Evolutionary conservation across 2,113 vertebrate genomes (phyloP).

Genomic region (Bubalus kerabau): DNA sequence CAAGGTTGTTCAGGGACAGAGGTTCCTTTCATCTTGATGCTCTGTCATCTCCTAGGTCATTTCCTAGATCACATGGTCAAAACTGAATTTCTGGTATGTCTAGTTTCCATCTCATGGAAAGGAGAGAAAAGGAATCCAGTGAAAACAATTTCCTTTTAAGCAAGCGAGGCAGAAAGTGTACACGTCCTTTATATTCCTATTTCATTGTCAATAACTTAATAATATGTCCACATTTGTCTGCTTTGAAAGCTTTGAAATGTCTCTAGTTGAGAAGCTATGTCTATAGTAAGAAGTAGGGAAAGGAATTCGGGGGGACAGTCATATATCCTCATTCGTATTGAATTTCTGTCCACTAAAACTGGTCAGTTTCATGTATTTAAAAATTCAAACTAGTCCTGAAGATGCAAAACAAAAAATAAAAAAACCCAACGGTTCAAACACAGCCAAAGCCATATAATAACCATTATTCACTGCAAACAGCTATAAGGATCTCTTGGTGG

Average conservation of each 20-base stretch:
- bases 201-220: not conserved
- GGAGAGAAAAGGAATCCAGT: not conserved
- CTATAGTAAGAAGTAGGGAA: not conserved
- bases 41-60: not conserved
- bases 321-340: not conserved
- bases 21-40: not conserved
- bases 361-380: not conserved
- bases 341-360: not conserved
- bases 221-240: not conserved
- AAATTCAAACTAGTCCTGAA: constrained; percentile 15
- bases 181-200: not conserved
- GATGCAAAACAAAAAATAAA: not conserved
- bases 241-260: constrained; percentile 4
- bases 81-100: not conserved
- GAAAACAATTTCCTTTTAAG: not conserved
- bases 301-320: not conserved
- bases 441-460: not conserved
- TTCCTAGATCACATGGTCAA: not conserved
- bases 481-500: not conserved
- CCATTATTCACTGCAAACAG: not conserved
- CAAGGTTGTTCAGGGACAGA: not conserved
- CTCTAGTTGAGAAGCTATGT: not conserved
- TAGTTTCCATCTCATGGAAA: not conserved
- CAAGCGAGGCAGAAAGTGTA: not conserved
- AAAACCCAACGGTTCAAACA: not conserved